Base-by-base conservation (phyloP, 2,888 invertebrate species). In the Allolobophora icterica region DNA sequence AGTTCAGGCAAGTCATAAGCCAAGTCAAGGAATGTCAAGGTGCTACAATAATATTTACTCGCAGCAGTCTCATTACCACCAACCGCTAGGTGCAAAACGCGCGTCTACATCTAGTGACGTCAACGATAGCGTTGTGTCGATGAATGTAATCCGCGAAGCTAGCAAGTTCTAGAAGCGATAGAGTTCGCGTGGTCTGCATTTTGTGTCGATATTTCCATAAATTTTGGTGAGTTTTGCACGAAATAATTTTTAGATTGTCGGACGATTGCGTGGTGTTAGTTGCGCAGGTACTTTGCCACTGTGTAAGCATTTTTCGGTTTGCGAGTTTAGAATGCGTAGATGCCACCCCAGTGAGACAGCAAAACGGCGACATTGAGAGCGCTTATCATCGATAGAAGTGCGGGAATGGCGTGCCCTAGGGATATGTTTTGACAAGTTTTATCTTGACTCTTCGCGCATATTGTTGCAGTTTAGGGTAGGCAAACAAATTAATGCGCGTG, bases 131-230 rank as follows among this genome's bases (percentile, higher is more conserved):
- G 71, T 71, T 71, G 17, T n/a, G 1, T 71, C 71, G 52, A 21
- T 71, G 30, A 71, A 71, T 71, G n/a, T 71, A 71, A 71, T 71
- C 71, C 71, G 71, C 71, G n/a, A 71, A n/a, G 71, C 71, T n/a
- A 71, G 71, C n/a, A 71, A 71, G 71, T 71, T 71, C 71, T 71
- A 71, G 71, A 71, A 71, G 58, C 24, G 58, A 58, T 3, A 3
- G 4, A 58, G 30, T 71, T 71, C 5, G 71, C 71, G 71, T 71
- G 71, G 30, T 71, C n/a, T 71, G 71, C 71, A n/a, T 71, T 71
- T 71, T 71, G 6, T 71, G 71, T 71, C 71, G 71, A 8, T 71
- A 71, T 71, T 71, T 71, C n/a, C 30, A n/a, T 4, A 71, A 1
- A 71, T 71, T 71, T 11, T n/a, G 71, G 71, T 71, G 13, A 71